These are phyloP conservation scores for Drosophila neocordata DNA, from an alignment of 1,140 invertebrate species.

Conservation along the genomic window DNA sequence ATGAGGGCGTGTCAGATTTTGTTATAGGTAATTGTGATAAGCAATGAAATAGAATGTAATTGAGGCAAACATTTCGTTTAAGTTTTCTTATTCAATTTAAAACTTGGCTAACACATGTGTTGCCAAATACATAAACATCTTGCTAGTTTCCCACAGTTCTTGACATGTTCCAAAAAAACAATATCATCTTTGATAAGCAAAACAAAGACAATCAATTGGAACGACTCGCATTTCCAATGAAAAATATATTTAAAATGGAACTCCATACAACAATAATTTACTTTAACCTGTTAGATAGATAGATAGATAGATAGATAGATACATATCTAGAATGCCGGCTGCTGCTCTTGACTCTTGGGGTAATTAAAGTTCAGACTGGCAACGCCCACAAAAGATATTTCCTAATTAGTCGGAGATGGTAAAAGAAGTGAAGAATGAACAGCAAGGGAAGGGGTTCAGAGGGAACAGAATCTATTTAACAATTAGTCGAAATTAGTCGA, in stretches of 20 bases:
- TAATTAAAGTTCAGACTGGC: slow-evolving; percentile 66
- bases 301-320: not conserved
- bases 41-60: slow-evolving; percentile 30
- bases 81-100: not conserved
- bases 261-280: not conserved
- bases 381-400: slow-evolving; percentile 59
- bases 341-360: slow-evolving; percentile 18
- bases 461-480: slow-evolving; percentile 45
- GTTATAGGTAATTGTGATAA: slow-evolving; percentile 25
- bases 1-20: slow-evolving; percentile 34
- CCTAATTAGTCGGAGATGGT: slow-evolving; percentile 61
- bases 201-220: slow-evolving; percentile 38
- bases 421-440: slow-evolving; percentile 38
- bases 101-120: no score
- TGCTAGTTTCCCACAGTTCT: slow-evolving; percentile 47
- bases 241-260: slow-evolving; percentile 9
- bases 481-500: slow-evolving; percentile 48
- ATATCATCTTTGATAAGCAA: slow-evolving; percentile 50
- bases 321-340: not conserved
- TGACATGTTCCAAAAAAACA: not conserved
- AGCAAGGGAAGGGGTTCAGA: not conserved
- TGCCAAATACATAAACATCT: no score
- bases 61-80: slow-evolving; percentile 17
- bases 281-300: slow-evolving; percentile 18
- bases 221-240: slow-evolving; percentile 39